These are phyloP conservation scores for Aspidiotus rigidus DNA, from an alignment of 2,888 invertebrate species.

Conservation along the genomic window DNA sequence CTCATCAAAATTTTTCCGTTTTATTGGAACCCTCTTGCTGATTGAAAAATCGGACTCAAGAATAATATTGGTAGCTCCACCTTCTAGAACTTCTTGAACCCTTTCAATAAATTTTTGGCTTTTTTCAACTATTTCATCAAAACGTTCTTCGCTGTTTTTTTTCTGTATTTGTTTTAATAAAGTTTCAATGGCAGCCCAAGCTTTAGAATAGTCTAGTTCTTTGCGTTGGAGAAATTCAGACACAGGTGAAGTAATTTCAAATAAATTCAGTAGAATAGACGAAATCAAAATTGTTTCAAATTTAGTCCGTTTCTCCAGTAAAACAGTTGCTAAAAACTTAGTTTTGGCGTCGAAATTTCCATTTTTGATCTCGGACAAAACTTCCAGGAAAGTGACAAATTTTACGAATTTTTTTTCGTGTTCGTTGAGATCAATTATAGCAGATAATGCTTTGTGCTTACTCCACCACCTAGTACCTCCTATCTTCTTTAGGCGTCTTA, in stretches of 20 bases:
- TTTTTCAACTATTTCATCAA: background rate
- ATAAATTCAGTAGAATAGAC: background rate
- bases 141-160: background rate
- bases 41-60: background rate
- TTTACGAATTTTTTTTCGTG: conserved; percentile 1
- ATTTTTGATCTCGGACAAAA: conserved; percentile 2
- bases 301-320: background rate
- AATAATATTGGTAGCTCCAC: background rate
- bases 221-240: conserved; percentile 1
- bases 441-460: conserved; percentile 4
- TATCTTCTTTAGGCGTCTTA: conserved; percentile 4
- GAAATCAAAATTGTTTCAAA: background rate
- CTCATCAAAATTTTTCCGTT: conserved; percentile 6
- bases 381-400: conserved; percentile 2
- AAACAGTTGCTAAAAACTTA: conserved; percentile 3
- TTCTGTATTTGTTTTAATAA: background rate
- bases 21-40: conserved; percentile 7
- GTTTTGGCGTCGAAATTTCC: background rate
- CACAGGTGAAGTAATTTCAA: background rate
- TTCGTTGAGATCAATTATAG: background rate
- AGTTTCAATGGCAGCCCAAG: conserved; percentile 2
- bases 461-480: background rate
- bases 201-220: background rate
- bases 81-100: conserved; percentile 5
- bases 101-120: conserved; percentile 1